Evolutionary conservation across 1,140 invertebrate species (phyloP).

Genomic region (Pseudomyrmex cubaensis): DNA sequence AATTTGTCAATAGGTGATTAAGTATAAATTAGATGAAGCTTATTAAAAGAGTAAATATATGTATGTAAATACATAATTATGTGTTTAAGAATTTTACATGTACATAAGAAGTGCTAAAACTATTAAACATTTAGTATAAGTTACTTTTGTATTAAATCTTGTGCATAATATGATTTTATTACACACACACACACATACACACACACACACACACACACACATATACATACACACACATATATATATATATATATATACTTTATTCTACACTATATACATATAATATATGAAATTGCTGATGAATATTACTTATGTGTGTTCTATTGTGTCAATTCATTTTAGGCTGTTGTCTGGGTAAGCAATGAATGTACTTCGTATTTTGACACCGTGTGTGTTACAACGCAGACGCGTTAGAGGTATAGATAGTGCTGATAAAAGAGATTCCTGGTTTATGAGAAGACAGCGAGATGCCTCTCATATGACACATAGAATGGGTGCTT

Average conservation of each 20-base stretch:
- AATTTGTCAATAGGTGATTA: background rate
- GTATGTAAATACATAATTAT: background rate
- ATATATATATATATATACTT: too few species aligned
- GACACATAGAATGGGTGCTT: constrained; percentile 85
- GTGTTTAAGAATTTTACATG: constrained; percentile 2
- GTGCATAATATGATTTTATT: background rate
- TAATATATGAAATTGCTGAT: background rate
- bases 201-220: too few species aligned
- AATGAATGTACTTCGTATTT: constrained; percentile 87
- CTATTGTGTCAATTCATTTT: constrained; percentile 53
- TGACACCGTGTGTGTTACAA: constrained; percentile 87
- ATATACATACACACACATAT: too few species aligned
- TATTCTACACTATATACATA: too few species aligned
- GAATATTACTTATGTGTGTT: background rate
- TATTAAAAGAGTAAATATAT: background rate
- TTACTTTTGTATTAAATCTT: background rate
- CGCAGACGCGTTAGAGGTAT: constrained; percentile 85
- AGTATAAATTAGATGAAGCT: background rate
- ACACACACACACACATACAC: too few species aligned
- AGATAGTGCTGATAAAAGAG: constrained; percentile 79
- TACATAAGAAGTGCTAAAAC: background rate
- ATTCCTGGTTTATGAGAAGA: constrained; percentile 85
- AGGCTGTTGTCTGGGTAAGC: constrained; percentile 87
- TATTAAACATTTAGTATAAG: background rate
- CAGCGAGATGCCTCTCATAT: constrained; percentile 83